phyloP scores from a whole-genome alignment of 1,140 invertebrate species.

The Penaeus japonicus region DNA sequence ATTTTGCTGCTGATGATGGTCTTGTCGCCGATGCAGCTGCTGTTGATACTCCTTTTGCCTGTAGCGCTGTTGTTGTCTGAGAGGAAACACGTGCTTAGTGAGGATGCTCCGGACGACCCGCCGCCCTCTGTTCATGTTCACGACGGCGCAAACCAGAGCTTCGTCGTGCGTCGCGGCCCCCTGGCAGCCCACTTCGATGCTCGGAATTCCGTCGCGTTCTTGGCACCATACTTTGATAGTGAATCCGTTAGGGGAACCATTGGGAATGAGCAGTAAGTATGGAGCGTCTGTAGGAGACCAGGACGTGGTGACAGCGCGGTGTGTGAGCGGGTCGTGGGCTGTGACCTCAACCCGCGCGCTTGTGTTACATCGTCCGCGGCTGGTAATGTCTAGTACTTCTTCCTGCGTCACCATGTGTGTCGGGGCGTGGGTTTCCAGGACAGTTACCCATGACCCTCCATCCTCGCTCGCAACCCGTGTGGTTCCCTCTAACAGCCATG shows the following conservation, averaged over 20 bases:
- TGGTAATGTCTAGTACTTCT: background rate
- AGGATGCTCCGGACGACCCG: background rate
- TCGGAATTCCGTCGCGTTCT: background rate
- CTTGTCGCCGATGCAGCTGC: too few species aligned
- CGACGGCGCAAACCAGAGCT: background rate
- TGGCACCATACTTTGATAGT: slow-evolving; percentile 4
- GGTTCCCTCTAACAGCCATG: slow-evolving; percentile 35
- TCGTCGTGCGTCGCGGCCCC: slow-evolving; percentile 20
- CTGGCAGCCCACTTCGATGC: slow-evolving; percentile 22
- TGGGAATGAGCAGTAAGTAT: slow-evolving; percentile 10
- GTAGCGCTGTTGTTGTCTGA: background rate
- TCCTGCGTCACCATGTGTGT: slow-evolving; percentile 8
- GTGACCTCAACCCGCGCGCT: slow-evolving; percentile 1
- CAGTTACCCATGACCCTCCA: background rate
- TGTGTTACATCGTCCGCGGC: background rate
- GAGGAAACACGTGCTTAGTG: background rate
- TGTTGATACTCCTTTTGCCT: too few species aligned
- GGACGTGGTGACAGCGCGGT: background rate
- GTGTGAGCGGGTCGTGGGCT: slow-evolving; percentile 29
- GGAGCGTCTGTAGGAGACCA: background rate
- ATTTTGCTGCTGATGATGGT: too few species aligned
- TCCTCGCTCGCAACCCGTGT: background rate
- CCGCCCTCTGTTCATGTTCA: background rate
- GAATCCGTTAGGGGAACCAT: slow-evolving; percentile 30
- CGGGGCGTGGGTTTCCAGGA: slow-evolving; percentile 12